Evolutionary conservation across 1,140 invertebrate species (phyloP), one percentile per base, ranked within the genome.

Genomic region (Diplogasteroides magnus): DNA sequence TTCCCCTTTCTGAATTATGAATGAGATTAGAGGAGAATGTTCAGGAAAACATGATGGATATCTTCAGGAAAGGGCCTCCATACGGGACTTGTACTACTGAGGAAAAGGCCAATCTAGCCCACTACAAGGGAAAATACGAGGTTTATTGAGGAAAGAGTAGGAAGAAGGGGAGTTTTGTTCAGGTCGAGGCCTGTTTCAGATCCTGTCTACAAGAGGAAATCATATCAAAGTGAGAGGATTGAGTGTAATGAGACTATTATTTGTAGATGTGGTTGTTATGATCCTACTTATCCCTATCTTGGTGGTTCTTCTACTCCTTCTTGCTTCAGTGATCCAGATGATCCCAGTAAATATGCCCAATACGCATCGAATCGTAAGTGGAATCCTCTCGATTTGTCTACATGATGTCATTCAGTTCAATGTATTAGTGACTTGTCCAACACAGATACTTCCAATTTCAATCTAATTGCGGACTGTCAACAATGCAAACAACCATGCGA

Each of bases 191-290:
- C 3, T 77, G 76, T 62, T 69, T 77, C 59, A 74, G 76, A 19
- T 71, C 66, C 62, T 77, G 76, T 64, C 58, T 77, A 58, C 76
- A 77, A 48, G 69, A 77, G 29, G 74, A 71, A 63, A 77, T 77
- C n/a, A 74, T 77, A 15, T 57, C 19, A 0, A 27, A 61, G 37
- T 48, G 37, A 48, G 37, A 11, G 19, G 19, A 48, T 48, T 48
- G 19, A 48, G 19, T 11, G 37, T 48, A 48, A 19, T 48, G 6
- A 19, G 6, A 11, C 37, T 11, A 48, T 48, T 48, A 48, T n/a
- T n/a, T n/a, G n/a, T 19, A 48, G 37, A 19, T 77, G 76, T 57
- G 72, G 68, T 55, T 77, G 76, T 48, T 77, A 77, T 60, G 68
- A 76, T 61, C 76, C 76, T 0, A 29, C 62, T 0, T 77, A 62